phyloP scores from a whole-genome alignment of 1,140 invertebrate species.

The Anadara kagoshimensis region DNA sequence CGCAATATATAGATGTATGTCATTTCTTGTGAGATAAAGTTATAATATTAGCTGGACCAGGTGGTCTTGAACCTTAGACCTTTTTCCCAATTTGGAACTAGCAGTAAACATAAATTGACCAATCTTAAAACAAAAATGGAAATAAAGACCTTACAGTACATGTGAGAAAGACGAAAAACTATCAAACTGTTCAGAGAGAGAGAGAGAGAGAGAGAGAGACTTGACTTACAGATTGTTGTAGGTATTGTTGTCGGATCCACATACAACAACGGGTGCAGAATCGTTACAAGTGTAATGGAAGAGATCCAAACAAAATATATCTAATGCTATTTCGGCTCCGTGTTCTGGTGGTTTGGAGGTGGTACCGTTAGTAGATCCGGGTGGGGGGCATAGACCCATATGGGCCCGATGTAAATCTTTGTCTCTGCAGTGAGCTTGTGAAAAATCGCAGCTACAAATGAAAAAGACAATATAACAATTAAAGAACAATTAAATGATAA shows the following conservation, averaged over 20 bases:
- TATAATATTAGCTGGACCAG: neutral
- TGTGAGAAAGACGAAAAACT: neutral
- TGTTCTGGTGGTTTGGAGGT: no score
- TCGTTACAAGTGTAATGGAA: neutral
- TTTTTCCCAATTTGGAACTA: neutral
- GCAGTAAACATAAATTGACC: neutral
- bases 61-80: neutral
- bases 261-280: neutral
- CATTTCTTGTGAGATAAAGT: neutral
- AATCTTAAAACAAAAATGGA: neutral
- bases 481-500: neutral
- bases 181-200: neutral
- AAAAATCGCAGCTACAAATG: conserved; percentile 2
- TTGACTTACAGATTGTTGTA: conserved; percentile 9
- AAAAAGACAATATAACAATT: neutral
- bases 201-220: neutral
- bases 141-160: neutral
- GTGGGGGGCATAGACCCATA: neutral
- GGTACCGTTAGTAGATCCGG: neutral
- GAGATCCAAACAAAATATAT: conserved; percentile 12
- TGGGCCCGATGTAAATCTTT: neutral
- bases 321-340: neutral
- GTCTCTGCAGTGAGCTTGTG: neutral
- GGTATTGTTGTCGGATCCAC: neutral
- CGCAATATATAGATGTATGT: neutral